Evolutionary conservation across 2,888 invertebrate species (phyloP).

Genomic region (Cryptus viduatorius): DNA sequence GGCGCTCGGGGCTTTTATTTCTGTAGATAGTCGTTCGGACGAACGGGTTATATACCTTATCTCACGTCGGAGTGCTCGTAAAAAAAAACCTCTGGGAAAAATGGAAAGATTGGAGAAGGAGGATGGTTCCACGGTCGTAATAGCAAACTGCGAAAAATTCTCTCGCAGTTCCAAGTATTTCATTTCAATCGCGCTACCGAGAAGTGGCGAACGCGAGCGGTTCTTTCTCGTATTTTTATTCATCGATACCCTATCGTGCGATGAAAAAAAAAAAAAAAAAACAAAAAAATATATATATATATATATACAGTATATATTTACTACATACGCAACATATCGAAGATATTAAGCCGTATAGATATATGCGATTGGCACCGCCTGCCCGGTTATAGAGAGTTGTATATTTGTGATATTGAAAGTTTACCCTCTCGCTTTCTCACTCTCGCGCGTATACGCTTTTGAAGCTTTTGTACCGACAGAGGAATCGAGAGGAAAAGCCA

Average conservation of each 20-base stretch:
- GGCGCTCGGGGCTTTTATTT: not conserved
- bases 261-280: constrained; percentile 26
- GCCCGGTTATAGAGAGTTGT: not conserved
- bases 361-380: not conserved
- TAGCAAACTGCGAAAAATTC: constrained; percentile 2
- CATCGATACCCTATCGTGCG: constrained; percentile 38
- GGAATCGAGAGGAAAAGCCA: constrained; percentile 2
- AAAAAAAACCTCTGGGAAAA: not conserved
- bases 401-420: constrained; percentile 19
- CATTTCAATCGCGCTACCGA: constrained; percentile 35
- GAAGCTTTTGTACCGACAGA: not conserved
- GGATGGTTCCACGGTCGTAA: not conserved
- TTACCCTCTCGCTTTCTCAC: constrained; percentile 8
- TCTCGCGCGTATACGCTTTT: not conserved
- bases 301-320: not conserved
- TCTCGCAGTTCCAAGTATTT: constrained; percentile 4
- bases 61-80: not conserved
- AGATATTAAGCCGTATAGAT: not conserved
- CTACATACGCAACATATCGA: not conserved
- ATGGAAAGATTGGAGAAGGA: not conserved
- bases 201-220: not conserved
- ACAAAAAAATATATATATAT: not conserved
- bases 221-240: constrained; percentile 24
- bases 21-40: not conserved
- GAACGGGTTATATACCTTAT: not conserved